Conservation (phyloP, 2,888 invertebrate species). For the Torymus aiolomorphi region DNA sequence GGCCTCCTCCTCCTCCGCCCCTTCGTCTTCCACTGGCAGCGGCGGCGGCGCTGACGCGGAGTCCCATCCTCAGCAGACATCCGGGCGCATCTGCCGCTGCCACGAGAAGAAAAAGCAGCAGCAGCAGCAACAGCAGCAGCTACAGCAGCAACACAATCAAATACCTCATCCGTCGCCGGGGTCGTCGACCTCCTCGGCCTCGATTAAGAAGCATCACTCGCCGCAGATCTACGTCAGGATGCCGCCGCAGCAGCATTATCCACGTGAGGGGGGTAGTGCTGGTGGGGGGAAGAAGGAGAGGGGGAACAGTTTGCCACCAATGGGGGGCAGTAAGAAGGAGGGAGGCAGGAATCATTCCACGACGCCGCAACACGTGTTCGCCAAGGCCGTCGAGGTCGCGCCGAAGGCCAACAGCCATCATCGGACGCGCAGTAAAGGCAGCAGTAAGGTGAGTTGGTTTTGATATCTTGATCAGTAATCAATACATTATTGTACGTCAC, state of each 20-base stretch:
- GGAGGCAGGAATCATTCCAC: slow-evolving; percentile 31
- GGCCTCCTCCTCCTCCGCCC: slow-evolving; percentile 31
- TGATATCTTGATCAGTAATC: not conserved
- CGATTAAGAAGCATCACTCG: slow-evolving; percentile 23
- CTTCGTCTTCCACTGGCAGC: slow-evolving; percentile 74
- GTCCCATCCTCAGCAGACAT: slow-evolving; percentile 71
- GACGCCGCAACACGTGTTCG: slow-evolving; percentile 57
- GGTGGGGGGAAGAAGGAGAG: not conserved
- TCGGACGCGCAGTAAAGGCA: slow-evolving; percentile 43
- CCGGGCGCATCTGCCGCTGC: slow-evolving; percentile 74
- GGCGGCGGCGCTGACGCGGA: slow-evolving; percentile 74
- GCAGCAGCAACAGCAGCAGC: slow-evolving; percentile 61
- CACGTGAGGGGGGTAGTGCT: not conserved
- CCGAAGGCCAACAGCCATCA: slow-evolving; percentile 42
- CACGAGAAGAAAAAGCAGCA: slow-evolving; percentile 69
- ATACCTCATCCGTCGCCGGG: slow-evolving; percentile 53
- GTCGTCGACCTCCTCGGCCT: slow-evolving; percentile 20
- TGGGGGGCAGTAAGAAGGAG: not conserved
- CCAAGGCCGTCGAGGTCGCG: slow-evolving; percentile 52
- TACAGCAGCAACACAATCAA: slow-evolving; percentile 58
- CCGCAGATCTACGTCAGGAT: slow-evolving; percentile 26
- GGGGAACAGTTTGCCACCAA: slow-evolving; percentile 39
- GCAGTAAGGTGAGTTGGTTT: slow-evolving; percentile 47
- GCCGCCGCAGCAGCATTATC: slow-evolving; percentile 53
- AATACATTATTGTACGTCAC: too few relatives aligned